Conservation (phyloP, 2,888 invertebrate species). For the Biston stratarius region DNA sequence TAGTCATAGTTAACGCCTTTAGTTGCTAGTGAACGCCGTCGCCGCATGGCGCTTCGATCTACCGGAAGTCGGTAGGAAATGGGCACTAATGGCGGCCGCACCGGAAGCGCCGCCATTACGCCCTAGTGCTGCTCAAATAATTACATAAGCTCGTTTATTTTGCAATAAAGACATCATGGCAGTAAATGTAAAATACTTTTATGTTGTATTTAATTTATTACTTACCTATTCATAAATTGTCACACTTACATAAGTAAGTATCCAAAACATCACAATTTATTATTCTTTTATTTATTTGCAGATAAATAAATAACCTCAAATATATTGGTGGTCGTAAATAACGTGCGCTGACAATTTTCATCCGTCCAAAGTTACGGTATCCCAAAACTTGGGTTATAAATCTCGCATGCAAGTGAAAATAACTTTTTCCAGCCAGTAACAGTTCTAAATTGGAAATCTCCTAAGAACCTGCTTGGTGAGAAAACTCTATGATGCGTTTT, state of each 20-base stretch:
- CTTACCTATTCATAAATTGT: background rate
- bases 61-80: slow-evolving; percentile 81
- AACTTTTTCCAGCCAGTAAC: slow-evolving; percentile 58
- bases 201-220: background rate
- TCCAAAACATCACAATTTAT: background rate
- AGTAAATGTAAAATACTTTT: background rate
- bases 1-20: slow-evolving; percentile 39
- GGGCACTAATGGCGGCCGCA: slow-evolving; percentile 81
- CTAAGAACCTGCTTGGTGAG: slow-evolving; percentile 60
- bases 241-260: background rate
- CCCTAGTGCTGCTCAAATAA: slow-evolving; percentile 82
- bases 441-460: slow-evolving; percentile 81
- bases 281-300: slow-evolving; percentile 5
- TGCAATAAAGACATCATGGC: slow-evolving; percentile 39
- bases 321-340: slow-evolving; percentile 53
- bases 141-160: slow-evolving; percentile 69
- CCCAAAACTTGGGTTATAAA: slow-evolving; percentile 72
- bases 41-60: slow-evolving; percentile 63
- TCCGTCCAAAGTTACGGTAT: slow-evolving; percentile 55
- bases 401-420: slow-evolving; percentile 76
- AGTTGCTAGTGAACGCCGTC: slow-evolving; percentile 51
- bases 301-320: slow-evolving; percentile 14
- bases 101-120: slow-evolving; percentile 82
- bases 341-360: slow-evolving; percentile 67
- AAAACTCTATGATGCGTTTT: slow-evolving; percentile 51